Percentiles rank a stretch among this genome's conserved stretches.
Evolutionary conservation across 1,140 invertebrate species (phyloP).

Genomic region (Pogonomyrmex barbatus): DNA sequence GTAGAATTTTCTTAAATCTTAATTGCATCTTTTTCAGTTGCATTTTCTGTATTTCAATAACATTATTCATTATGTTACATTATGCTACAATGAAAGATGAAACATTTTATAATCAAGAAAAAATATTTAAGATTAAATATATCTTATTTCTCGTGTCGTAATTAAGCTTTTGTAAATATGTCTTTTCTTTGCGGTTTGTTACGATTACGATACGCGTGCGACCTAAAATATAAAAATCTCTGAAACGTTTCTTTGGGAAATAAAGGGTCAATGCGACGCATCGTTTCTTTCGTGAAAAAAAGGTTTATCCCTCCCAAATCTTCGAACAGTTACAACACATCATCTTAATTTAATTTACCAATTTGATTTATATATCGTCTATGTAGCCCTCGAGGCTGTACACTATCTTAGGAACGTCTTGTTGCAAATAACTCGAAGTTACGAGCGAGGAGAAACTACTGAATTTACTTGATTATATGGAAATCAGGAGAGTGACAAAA

Average conservation of each 20-base stretch:
- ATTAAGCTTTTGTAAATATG: neutral
- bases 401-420: neutral
- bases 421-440: conserved; percentile 17
- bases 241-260: neutral
- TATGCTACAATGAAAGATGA: neutral
- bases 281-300: neutral
- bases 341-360: conserved; percentile 42
- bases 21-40: neutral
- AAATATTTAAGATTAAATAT: neutral
- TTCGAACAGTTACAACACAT: neutral
- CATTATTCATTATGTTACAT: neutral
- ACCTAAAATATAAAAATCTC: neutral
- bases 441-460: conserved; percentile 25
- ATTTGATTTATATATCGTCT: neutral
- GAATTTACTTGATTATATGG: conserved; percentile 43
- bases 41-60: neutral
- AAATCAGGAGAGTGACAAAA: conserved; percentile 25
- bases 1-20: neutral
- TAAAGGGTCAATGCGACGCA: neutral
- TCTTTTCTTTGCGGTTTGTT: neutral
- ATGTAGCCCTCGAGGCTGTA: conserved; percentile 2
- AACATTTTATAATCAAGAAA: neutral
- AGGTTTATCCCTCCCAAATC: neutral
- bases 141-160: neutral
- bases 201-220: neutral